Percentiles rank a stretch among this genome's conserved stretches.
phyloP scores from a whole-genome alignment of 2,113 vertebrate genomes.

The Perognathus longimembris region DNA sequence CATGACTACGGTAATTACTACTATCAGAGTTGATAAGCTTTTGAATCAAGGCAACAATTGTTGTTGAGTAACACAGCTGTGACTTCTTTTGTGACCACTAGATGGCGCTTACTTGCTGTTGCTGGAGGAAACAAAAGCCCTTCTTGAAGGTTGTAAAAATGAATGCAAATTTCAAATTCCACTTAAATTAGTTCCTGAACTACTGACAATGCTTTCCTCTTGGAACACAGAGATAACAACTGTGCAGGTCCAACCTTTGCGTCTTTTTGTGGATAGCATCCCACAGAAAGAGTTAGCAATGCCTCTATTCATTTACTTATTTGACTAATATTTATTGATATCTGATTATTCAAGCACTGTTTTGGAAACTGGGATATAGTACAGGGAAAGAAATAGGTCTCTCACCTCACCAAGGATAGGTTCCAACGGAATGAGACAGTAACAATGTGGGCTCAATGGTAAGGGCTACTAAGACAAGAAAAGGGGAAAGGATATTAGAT shows the following conservation, averaged over 20 bases:
- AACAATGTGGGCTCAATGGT: not conserved
- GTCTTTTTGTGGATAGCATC: not conserved
- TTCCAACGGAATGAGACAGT: not conserved
- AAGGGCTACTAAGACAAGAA: not conserved
- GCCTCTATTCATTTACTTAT: not conserved
- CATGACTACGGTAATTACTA: not conserved
- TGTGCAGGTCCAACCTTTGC: not conserved
- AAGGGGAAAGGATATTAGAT: not conserved
- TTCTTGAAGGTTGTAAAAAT: conserved; percentile 32
- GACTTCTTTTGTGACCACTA: conserved; percentile 58
- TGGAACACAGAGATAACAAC: not conserved
- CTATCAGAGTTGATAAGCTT: not conserved
- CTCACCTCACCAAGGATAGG: not conserved
- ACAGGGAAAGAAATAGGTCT: not conserved
- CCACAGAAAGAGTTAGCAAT: not conserved
- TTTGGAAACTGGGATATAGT: not conserved
- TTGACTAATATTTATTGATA: not conserved
- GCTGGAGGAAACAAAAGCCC: not conserved
- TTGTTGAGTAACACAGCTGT: not conserved
- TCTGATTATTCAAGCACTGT: not conserved
- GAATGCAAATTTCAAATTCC: not conserved
- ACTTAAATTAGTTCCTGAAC: conserved; percentile 29
- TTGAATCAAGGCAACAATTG: not conserved
- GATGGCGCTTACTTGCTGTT: conserved; percentile 62
- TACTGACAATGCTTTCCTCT: conserved; percentile 30